A percentile compares a stretch with the other conserved stretches of the same genome.
Evolutionary conservation across 1,140 invertebrate genomes (phyloP).

Genomic region (Brachionus calyciflorus): DNA sequence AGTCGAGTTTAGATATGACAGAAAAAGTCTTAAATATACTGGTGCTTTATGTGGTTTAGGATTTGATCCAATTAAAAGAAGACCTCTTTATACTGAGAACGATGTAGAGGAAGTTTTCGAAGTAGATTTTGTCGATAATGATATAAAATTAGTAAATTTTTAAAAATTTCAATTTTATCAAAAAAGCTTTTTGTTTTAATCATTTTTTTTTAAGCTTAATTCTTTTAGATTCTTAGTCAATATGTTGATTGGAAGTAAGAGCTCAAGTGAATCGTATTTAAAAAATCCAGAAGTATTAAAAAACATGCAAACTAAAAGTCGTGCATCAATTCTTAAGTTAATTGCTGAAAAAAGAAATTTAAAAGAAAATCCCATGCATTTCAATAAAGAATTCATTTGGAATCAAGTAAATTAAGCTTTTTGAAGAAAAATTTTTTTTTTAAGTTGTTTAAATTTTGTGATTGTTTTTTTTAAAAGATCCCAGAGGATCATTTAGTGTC

Average conservation of each 20-base stretch:
- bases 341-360: background rate
- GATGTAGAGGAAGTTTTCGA: constrained; percentile 41
- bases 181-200: background rate
- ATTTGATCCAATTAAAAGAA: background rate
- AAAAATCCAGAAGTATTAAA: background rate
- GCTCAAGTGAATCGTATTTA: background rate
- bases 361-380: background rate
- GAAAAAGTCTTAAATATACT: background rate
- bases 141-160: background rate
- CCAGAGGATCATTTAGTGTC: background rate
- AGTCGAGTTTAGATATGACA: constrained; percentile 23
- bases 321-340: background rate
- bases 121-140: constrained; percentile 19
- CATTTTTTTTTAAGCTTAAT: background rate
- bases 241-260: constrained; percentile 15
- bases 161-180: background rate
- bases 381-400: background rate
- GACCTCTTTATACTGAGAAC: constrained; percentile 8
- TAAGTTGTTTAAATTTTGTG: too few relatives aligned
- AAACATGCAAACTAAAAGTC: constrained; percentile 8
- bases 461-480: background rate
- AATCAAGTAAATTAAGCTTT: background rate
- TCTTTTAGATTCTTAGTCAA: background rate
- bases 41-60: constrained; percentile 40
- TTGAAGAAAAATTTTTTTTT: too few relatives aligned